Conservation (phyloP, 1,140 invertebrate genomes). For the Neodiprion lecontei region DNA sequence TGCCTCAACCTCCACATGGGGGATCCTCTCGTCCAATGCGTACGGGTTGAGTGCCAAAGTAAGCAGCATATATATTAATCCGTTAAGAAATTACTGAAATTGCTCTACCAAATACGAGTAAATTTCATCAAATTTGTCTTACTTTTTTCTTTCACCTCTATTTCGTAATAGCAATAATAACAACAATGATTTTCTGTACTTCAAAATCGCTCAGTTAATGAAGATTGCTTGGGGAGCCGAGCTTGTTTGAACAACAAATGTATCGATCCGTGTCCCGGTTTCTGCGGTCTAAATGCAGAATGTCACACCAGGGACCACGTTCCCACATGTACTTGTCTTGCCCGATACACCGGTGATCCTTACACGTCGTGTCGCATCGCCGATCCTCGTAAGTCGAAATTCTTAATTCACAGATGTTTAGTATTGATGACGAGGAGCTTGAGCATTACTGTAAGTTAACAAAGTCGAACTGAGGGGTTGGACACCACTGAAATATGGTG, state of each 20-base stretch:
- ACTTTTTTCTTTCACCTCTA: constrained; percentile 18
- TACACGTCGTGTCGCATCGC: constrained; percentile 61
- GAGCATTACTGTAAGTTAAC: no score
- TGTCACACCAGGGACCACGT: constrained; percentile 69
- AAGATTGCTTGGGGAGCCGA: constrained; percentile 55
- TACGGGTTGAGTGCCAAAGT: constrained; percentile 65
- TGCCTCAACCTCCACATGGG: constrained; percentile 68
- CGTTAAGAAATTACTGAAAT: constrained; percentile 13
- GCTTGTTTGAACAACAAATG: constrained; percentile 68
- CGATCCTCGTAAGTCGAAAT: constrained; percentile 56
- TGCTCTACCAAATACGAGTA: neutral
- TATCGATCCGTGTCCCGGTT: constrained; percentile 66
- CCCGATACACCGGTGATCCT: constrained; percentile 72
- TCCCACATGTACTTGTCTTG: constrained; percentile 70
- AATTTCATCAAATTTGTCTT: constrained; percentile 15
- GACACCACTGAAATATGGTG: no score
- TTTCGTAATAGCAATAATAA: constrained; percentile 44
- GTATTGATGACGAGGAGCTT: no score
- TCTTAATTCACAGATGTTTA: neutral
- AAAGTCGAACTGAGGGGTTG: no score
- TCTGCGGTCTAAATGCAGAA: constrained; percentile 69
- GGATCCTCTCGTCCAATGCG: constrained; percentile 64
- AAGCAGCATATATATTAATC: constrained; percentile 33
- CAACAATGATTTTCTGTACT: neutral
- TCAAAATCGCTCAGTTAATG: constrained; percentile 48